Evolutionary conservation across 2,888 invertebrate genomes (phyloP).

Genomic region (Proisotoma minuta): DNA sequence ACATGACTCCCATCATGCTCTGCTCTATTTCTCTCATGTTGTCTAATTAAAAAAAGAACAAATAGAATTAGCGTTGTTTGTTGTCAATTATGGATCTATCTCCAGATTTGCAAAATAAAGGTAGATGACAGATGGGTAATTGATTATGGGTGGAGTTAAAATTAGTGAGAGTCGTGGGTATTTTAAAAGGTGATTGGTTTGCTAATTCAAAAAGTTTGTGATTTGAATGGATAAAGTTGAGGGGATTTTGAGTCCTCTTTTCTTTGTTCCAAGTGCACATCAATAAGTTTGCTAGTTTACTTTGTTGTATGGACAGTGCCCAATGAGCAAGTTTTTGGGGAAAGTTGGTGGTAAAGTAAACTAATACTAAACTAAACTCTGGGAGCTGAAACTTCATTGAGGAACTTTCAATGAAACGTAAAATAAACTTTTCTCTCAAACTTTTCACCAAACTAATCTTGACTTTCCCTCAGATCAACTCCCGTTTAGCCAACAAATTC

Average conservation of each 20-base stretch:
- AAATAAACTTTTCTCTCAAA: constrained; percentile 30
- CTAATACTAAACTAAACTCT: constrained; percentile 25
- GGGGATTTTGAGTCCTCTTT: constrained; percentile 10
- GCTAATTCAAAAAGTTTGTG: constrained; percentile 18
- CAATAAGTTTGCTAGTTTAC: constrained; percentile 3
- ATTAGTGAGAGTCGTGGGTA: constrained; percentile 9
- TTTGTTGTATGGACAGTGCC: constrained; percentile 9
- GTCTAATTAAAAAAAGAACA: no score
- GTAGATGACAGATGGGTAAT: constrained; percentile 11
- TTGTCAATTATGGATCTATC: no score
- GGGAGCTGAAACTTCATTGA: constrained; percentile 25
- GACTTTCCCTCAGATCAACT: constrained; percentile 21
- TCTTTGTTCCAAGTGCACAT: constrained; percentile 5
- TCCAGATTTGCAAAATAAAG: no score
- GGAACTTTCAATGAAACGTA: constrained; percentile 32
- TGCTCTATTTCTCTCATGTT: no score
- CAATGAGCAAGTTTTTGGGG: constrained; percentile 3
- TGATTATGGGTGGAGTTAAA: constrained; percentile 13
- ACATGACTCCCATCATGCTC: no score
- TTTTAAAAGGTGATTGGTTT: constrained; percentile 15
- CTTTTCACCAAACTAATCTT: constrained; percentile 28
- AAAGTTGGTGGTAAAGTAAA: constrained; percentile 17
- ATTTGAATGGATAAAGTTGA: constrained; percentile 16
- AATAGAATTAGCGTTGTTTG: no score
- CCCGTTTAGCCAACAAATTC: not conserved